Evolutionary conservation across 2,888 invertebrate genomes (phyloP).

Genomic region (Drosophila yooni): DNA sequence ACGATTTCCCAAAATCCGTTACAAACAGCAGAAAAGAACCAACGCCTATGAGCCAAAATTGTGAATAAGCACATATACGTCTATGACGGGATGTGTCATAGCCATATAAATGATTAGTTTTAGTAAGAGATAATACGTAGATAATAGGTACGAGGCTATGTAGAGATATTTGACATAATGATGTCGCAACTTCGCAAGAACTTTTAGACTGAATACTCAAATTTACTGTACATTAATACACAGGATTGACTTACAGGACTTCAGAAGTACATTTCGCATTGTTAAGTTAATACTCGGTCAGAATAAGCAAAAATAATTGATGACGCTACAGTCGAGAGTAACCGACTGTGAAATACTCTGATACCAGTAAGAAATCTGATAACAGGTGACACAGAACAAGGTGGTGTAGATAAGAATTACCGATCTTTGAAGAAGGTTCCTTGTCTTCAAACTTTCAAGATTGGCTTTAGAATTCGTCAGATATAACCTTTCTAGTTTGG

Average conservation of each 20-base stretch:
- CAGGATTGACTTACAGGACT: neutral
- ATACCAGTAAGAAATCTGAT: neutral
- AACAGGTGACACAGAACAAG: too few relatives aligned
- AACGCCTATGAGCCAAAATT: neutral
- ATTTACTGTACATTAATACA: neutral
- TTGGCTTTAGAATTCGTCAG: too few relatives aligned
- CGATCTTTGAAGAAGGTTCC: too few relatives aligned
- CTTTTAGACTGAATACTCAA: neutral
- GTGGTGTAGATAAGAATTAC: too few relatives aligned
- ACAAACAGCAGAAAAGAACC: neutral
- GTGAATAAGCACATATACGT: neutral
- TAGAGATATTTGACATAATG: slow-evolving; percentile 25
- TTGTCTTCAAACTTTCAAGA: too few relatives aligned
- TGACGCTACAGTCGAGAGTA: neutral
- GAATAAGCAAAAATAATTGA: neutral
- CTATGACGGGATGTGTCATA: slow-evolving; percentile 35
- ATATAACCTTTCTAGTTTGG: neutral
- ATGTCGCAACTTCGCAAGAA: slow-evolving; percentile 11
- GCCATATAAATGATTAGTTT: slow-evolving; percentile 34
- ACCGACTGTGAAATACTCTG: neutral
- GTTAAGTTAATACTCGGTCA: neutral
- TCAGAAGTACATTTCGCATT: neutral
- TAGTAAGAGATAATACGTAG: slow-evolving; percentile 42
- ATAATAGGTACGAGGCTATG: slow-evolving; percentile 25
- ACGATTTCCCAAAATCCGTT: neutral